Evolutionary conservation across 2,113 vertebrate species (phyloP), one percentile per base, ranked within the genome.

Genomic region (Myodes glareolus): DNA sequence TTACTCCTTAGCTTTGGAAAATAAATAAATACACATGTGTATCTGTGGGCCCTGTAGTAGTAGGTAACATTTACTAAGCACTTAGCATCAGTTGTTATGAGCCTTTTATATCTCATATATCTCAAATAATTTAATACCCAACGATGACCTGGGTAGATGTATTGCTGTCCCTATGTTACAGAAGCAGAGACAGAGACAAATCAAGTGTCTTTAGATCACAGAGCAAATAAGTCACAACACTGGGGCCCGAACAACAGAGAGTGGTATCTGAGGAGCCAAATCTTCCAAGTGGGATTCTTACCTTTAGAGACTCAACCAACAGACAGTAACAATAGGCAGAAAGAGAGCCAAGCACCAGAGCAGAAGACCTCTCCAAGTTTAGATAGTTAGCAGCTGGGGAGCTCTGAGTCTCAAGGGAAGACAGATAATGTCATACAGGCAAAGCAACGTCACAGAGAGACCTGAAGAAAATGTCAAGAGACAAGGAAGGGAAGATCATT

Each of bases 181-280:
- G 39, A 96, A 25, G 29, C 76, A 21, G 45, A 94, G 93, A 76
- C 17, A 91, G 55, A 84, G 65, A 78, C 31, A 92, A 45, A 92
- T 73, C 39, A 86, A 87, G 7, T 4, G 87, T 50, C 2, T 75
- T 75, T 55, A 91, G 39, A 65, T 89, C 78, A 75, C 25, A 78
- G 13, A 65, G 29, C 31, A 90, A 85, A n/a, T 50, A 87, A 94
- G 33, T 55, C 29, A 82, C 27, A n/a, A 97, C 86, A 63, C 19
- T 39, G 36, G 93, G 36, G 42, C 33, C 21, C 52, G 52, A 82
- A 81, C 31, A 87, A 58, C 27, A 86, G 33, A n/a, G 50, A 68
- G 7, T 58, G 82, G 13, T 47, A 17, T 47, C 42, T 33, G 16
- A 36, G 1, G 75, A 61, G 45, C 33, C n/a, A 31, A 52, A 39